Evolutionary conservation across 23 tunicate genomes (phyloP).

Genomic region (Aplidium turbinatum): DNA sequence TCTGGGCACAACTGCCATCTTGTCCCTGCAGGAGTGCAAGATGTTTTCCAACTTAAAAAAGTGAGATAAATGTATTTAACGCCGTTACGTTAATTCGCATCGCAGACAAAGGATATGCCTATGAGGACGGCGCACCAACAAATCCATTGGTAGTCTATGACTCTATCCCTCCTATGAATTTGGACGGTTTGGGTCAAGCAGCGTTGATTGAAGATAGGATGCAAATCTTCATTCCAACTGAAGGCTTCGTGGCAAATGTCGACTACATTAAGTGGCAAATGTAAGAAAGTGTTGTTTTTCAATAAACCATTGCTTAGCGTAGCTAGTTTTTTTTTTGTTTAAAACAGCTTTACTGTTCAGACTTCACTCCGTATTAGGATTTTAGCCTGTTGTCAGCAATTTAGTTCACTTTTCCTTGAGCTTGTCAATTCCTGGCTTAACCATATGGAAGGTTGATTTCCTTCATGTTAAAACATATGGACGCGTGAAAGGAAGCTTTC

Average conservation of each 20-base stretch:
- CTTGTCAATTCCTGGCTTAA: no score
- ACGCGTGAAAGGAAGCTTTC: no score
- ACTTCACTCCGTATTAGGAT: no score
- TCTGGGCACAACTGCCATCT: not conserved
- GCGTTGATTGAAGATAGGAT: slow-evolving; percentile 51
- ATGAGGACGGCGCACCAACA: slow-evolving; percentile 32
- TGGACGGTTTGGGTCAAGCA: slow-evolving; percentile 1
- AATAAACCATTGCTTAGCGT: no score
- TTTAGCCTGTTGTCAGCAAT: no score
- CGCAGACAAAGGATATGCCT: not conserved
- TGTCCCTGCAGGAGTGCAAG: not conserved
- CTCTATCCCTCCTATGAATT: not conserved
- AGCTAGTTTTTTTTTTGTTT: no score
- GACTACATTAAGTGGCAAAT: slow-evolving; percentile 89
- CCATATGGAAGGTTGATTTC: no score
- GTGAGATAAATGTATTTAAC: not conserved
- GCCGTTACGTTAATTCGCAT: not conserved
- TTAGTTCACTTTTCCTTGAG: no score
- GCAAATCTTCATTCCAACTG: slow-evolving; percentile 31
- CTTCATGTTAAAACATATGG: no score
- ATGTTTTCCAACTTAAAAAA: not conserved
- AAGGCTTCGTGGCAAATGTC: slow-evolving; percentile 33
- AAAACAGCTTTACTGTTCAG: no score
- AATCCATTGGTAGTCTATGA: slow-evolving; percentile 67
- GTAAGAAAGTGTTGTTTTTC: no score